These are phyloP conservation scores for Xylophagus ater DNA, from an alignment of 2,888 invertebrate genomes.

Conservation along the genomic window DNA sequence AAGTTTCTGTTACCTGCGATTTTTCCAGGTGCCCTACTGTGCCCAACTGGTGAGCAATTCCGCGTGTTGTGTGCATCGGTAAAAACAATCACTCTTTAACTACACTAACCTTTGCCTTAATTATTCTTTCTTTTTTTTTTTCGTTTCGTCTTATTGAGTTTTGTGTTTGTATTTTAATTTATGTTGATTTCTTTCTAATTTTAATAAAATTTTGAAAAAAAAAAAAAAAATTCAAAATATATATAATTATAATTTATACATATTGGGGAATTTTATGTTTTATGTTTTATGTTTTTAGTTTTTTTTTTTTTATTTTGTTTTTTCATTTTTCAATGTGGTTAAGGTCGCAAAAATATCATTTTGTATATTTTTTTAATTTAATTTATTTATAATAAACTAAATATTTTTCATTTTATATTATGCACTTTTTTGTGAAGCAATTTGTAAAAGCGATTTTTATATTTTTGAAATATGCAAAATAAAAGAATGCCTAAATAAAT, in stretches of 20 bases:
- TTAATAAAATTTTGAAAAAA: no score
- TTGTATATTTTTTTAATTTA: no score
- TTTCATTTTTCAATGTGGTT: constrained; percentile 6
- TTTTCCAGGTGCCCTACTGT: constrained; percentile 75
- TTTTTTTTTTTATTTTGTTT: constrained; percentile 3
- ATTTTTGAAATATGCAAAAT: no score
- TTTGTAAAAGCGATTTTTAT: no score
- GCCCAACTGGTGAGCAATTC: constrained; percentile 90
- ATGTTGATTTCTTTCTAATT: no score
- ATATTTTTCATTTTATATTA: no score
- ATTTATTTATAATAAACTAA: no score
- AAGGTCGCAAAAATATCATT: no score
- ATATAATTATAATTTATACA: no score
- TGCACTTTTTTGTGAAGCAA: no score
- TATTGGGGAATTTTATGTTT: constrained; percentile 3
- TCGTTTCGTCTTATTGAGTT: constrained; percentile 3
- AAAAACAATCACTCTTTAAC: constrained; percentile 65
- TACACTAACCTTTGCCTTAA: constrained; percentile 19
- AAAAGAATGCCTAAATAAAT: no score
- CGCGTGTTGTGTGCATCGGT: constrained; percentile 93
- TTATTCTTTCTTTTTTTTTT: constrained; percentile 6
- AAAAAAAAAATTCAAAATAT: no score
- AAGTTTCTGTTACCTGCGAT: constrained; percentile 18
- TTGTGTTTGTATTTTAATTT: constrained; percentile 4
- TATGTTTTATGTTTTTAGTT: constrained; percentile 3